Percentiles rank a stretch among this genome's conserved stretches.
Evolutionary conservation across 2,888 invertebrate species (phyloP).

Genomic region (Protula sp.): DNA sequence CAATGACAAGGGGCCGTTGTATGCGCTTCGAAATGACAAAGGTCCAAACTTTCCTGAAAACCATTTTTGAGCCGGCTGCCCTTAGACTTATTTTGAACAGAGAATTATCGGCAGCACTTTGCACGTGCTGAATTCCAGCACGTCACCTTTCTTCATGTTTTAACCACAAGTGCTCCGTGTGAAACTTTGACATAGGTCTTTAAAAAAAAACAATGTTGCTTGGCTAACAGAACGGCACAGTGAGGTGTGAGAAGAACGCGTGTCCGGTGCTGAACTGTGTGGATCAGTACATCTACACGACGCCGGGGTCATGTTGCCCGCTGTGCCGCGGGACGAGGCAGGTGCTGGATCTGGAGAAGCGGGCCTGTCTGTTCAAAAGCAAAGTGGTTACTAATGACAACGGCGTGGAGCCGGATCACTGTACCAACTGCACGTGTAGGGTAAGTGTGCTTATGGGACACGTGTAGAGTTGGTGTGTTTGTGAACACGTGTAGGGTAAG

Average conservation of each 20-base stretch:
- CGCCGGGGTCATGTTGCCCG: slow-evolving; percentile 77
- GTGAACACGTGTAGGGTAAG: neutral
- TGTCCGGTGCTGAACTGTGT: slow-evolving; percentile 86
- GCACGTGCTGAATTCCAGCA: too few species aligned
- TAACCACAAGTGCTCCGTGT: too few species aligned
- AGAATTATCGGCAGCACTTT: too few species aligned
- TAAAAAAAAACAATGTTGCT: neutral
- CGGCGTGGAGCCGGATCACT: slow-evolving; percentile 61
- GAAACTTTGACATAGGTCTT: too few species aligned
- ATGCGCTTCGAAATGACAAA: too few species aligned
- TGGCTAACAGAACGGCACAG: slow-evolving; percentile 53
- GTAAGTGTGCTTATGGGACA: too few species aligned
- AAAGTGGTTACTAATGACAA: slow-evolving; percentile 64
- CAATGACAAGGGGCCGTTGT: too few species aligned
- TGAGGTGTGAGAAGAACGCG: slow-evolving; percentile 77
- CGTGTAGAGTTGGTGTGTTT: too few species aligned
- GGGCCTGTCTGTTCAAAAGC: slow-evolving; percentile 5
- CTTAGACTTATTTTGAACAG: too few species aligned
- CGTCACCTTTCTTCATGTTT: too few species aligned
- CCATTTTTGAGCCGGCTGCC: too few species aligned
- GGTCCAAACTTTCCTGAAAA: too few species aligned
- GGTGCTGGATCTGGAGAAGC: slow-evolving; percentile 55
- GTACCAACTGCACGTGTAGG: slow-evolving; percentile 77
- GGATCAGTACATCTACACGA: slow-evolving; percentile 63
- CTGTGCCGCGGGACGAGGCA: slow-evolving; percentile 59